Evolutionary conservation across 2,888 invertebrate species (phyloP).

Genomic region (Tenthredo notha): DNA sequence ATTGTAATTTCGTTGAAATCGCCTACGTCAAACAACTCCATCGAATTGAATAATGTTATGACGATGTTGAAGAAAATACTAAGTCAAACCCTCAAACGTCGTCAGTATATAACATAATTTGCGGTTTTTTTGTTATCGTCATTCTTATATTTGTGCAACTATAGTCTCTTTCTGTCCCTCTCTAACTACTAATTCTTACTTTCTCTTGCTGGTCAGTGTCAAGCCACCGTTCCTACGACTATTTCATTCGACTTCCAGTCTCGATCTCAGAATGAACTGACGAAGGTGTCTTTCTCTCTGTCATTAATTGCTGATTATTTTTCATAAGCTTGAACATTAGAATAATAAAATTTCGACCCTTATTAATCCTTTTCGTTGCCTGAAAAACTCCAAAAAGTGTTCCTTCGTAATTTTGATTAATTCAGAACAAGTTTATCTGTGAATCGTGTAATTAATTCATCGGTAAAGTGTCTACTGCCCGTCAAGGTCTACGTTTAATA

Average conservation of each 20-base stretch:
- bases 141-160: not conserved
- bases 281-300: slow-evolving; percentile 7
- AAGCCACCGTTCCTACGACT: not conserved
- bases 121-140: slow-evolving; percentile 5
- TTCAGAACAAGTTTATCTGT: not conserved
- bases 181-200: not conserved
- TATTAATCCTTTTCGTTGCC: not conserved
- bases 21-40: too few species aligned
- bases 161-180: slow-evolving; percentile 8
- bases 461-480: not conserved
- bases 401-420: not conserved
- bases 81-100: not conserved
- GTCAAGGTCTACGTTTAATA: not conserved
- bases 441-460: not conserved
- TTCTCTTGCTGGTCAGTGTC: slow-evolving; percentile 22
- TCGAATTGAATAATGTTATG: too few species aligned
- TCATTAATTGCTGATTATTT: not conserved
- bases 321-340: not conserved
- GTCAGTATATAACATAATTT: slow-evolving; percentile 14
- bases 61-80: not conserved
- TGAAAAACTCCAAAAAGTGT: not conserved
- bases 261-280: not conserved
- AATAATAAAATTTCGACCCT: not conserved
- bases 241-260: slow-evolving; percentile 34
- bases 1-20: too few species aligned